Conservation (phyloP, 2,797 vertebrate genomes). For the Tachyglossus aculeatus region DNA sequence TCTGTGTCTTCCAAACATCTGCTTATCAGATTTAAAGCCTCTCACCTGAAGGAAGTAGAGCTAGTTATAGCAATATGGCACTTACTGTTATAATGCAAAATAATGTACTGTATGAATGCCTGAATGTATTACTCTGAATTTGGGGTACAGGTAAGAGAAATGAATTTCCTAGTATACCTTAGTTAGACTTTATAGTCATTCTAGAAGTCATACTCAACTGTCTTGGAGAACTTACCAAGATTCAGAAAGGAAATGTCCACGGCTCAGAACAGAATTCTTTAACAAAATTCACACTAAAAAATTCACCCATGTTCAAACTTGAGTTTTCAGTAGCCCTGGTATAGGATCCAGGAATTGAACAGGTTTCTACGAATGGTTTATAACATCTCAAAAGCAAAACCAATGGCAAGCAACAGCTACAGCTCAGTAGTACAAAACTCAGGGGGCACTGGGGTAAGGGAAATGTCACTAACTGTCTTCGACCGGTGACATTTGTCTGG, state of each 20-base stretch:
- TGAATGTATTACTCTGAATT: neutral
- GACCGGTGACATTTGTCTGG: neutral
- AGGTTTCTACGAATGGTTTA: too few relatives aligned
- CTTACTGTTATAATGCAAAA: neutral
- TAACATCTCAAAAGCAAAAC: too few relatives aligned
- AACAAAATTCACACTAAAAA: too few relatives aligned
- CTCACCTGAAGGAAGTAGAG: neutral
- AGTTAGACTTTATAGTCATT: neutral
- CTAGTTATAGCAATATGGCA: neutral
- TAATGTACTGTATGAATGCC: neutral
- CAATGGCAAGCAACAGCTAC: too few relatives aligned
- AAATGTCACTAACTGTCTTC: neutral
- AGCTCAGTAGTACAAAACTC: neutral
- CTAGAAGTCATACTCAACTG: neutral
- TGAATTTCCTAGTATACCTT: neutral
- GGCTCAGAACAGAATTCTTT: too few relatives aligned
- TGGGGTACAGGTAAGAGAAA: neutral
- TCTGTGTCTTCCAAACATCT: neutral
- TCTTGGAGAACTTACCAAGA: neutral
- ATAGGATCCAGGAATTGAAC: too few relatives aligned
- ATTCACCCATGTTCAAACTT: too few relatives aligned
- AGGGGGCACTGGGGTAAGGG: neutral
- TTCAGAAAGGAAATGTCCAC: neutral
- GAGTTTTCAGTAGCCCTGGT: too few relatives aligned
- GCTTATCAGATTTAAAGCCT: neutral